Base-by-base conservation (phyloP, 2,113 vertebrate genomes). In the Antigone vipio region DNA sequence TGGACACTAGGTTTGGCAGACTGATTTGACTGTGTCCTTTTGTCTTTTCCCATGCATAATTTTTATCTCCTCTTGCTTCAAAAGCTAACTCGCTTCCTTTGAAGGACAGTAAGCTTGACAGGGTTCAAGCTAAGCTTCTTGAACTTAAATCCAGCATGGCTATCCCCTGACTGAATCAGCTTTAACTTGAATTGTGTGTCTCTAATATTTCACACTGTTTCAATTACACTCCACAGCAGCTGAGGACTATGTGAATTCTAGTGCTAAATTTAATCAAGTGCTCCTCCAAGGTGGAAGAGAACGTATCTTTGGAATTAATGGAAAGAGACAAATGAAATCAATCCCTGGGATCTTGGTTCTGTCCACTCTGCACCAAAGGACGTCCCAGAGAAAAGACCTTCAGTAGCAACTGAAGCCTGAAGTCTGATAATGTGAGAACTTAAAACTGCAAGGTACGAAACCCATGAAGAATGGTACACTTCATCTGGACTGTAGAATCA, bases 401-500 rank as follows among this genome's bases (percentile, higher is more conserved):
- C 91, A 89, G 60, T 52, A 94, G 49, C 86, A 96, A 94, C 30
- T 96, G 96, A 96, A 97, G 95, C 96, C 80, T 90, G 89, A 97
- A 96, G 85, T 67, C 81, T 89, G 73, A 85, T 95, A 93, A 96
- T 96, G 71, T 91, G 96, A 93, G 96, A 98, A 94, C 92, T 95
- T 96, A 91, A 98, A 97, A 96, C 66, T 68, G 55, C 68, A 95
- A 94, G 52, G 53, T 97, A 95, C 93, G 92, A 98, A 98, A 97
- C 88, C 91, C 85, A 85, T 97, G 97, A 98, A 97, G 98, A 98
- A 98, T 95, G 94, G 96, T 92, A 82, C 55, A 95, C 96, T 97
- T 98, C 95, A 97, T 96, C 92, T 83, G 96, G 95, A 95, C 83
- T 96, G 91, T 97, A 97, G 97, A 98, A 98, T 98, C 98, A 98